A percentile compares a stretch with the other conserved stretches of the same genome.
phyloP scores from a whole-genome alignment of 1,140 invertebrate species.

The Cepaea nemoralis region DNA sequence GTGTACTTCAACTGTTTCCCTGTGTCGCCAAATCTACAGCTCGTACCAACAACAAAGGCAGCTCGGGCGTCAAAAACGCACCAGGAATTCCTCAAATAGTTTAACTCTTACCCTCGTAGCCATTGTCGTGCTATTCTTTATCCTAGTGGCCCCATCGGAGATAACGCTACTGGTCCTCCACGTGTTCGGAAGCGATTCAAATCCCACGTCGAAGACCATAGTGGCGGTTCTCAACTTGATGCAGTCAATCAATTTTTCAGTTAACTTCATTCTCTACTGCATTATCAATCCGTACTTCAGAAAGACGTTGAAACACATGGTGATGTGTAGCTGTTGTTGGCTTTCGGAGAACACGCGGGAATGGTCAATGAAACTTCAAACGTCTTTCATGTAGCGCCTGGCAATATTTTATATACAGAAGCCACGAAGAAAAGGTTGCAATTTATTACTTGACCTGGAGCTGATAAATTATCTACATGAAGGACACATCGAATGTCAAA shows the following conservation, averaged over 20 bases:
- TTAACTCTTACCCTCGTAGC: slow-evolving; percentile 65
- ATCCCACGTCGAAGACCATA: slow-evolving; percentile 46
- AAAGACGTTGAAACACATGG: slow-evolving; percentile 53
- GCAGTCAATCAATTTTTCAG: slow-evolving; percentile 64
- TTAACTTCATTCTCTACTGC: slow-evolving; percentile 63
- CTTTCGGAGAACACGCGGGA: slow-evolving; percentile 24
- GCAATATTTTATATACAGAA: too few relatives aligned
- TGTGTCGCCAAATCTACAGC: slow-evolving; percentile 65
- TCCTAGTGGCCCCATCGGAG: slow-evolving; percentile 66
- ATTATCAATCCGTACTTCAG: slow-evolving; percentile 63
- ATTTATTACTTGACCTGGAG: too few relatives aligned
- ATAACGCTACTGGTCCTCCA: slow-evolving; percentile 58
- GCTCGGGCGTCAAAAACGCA: slow-evolving; percentile 50
- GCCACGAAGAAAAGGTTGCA: too few relatives aligned
- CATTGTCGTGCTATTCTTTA: slow-evolving; percentile 67
- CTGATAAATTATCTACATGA: too few relatives aligned
- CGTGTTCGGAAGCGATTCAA: slow-evolving; percentile 45
- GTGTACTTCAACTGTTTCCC: slow-evolving; percentile 65
- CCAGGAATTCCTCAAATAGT: slow-evolving; percentile 50
- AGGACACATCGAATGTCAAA: too few relatives aligned
- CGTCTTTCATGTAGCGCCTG: slow-evolving; percentile 36
- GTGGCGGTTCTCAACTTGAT: slow-evolving; percentile 62
- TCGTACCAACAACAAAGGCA: slow-evolving; percentile 64
- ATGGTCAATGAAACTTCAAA: slow-evolving; percentile 46
- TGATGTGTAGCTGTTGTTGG: slow-evolving; percentile 55